phyloP scores from a whole-genome alignment of 2,113 vertebrate genomes.

The Sciurus niger region DNA sequence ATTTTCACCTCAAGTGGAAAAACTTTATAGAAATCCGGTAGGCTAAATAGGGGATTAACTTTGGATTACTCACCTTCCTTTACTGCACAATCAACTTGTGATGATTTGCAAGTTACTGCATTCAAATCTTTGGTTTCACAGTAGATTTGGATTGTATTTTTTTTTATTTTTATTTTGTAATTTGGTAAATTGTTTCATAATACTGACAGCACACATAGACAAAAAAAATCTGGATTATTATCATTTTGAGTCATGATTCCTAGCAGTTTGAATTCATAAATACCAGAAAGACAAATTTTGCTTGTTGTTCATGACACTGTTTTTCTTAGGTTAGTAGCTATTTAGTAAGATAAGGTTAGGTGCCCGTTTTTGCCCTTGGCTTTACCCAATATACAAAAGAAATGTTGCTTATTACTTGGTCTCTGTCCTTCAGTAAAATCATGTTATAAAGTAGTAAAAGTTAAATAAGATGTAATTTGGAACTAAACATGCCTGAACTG shows the following conservation, averaged over 20 bases:
- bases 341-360: background rate
- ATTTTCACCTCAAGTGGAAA: background rate
- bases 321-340: background rate
- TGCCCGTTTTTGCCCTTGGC: background rate
- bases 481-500: background rate
- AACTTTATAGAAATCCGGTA: background rate
- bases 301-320: background rate
- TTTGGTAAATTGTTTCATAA: background rate
- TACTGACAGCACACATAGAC: background rate
- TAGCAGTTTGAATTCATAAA: background rate
- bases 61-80: background rate
- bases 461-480: background rate
- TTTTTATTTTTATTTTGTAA: background rate
- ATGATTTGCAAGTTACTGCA: background rate
- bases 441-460: background rate
- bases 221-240: background rate
- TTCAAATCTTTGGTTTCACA: background rate
- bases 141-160: background rate
- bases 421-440: background rate
- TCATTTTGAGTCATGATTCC: background rate
- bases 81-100: background rate
- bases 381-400: background rate
- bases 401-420: background rate
- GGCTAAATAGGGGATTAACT: background rate
- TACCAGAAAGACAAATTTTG: no score